Evolutionary conservation across 1,140 invertebrate genomes (phyloP).

Genomic region (Muscidifurax raptorellus): DNA sequence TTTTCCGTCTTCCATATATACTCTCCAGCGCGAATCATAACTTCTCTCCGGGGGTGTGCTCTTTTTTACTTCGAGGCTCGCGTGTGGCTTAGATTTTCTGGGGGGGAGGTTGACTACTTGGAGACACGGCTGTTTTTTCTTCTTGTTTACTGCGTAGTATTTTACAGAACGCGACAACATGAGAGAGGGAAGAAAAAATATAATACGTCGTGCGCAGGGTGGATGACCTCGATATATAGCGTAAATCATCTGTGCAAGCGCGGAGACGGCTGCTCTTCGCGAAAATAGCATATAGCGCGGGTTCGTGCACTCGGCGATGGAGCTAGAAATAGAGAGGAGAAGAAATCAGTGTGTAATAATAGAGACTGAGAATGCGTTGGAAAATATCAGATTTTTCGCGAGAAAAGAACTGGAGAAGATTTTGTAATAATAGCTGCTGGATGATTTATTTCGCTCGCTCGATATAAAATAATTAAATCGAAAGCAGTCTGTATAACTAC

Average conservation of each 20-base stretch:
- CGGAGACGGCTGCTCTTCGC: not conserved
- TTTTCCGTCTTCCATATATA: not conserved
- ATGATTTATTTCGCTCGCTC: no score
- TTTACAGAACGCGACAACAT: not conserved
- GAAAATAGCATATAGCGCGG: slow-evolving; percentile 40
- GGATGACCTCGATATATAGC: slow-evolving; percentile 68
- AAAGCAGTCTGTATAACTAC: no score
- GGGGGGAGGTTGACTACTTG: not conserved
- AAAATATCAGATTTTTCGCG: slow-evolving; percentile 18
- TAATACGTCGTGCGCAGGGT: slow-evolving; percentile 58
- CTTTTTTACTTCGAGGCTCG: not conserved
- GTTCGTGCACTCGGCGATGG: not conserved
- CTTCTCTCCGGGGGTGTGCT: not conserved
- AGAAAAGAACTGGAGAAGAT: not conserved
- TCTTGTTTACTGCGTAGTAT: no score
- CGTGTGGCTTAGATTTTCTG: not conserved
- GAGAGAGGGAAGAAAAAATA: slow-evolving; percentile 37
- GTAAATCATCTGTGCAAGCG: slow-evolving; percentile 64
- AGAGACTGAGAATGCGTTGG: slow-evolving; percentile 12
- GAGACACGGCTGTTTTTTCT: no score
- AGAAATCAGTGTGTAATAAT: slow-evolving; percentile 22
- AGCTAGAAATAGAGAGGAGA: slow-evolving; percentile 30
- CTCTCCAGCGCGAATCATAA: slow-evolving; percentile 12
- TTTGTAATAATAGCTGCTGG: no score
- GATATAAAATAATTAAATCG: no score